Conservation (phyloP, 2,797 vertebrate species). For the Hafferia zeledoni region DNA sequence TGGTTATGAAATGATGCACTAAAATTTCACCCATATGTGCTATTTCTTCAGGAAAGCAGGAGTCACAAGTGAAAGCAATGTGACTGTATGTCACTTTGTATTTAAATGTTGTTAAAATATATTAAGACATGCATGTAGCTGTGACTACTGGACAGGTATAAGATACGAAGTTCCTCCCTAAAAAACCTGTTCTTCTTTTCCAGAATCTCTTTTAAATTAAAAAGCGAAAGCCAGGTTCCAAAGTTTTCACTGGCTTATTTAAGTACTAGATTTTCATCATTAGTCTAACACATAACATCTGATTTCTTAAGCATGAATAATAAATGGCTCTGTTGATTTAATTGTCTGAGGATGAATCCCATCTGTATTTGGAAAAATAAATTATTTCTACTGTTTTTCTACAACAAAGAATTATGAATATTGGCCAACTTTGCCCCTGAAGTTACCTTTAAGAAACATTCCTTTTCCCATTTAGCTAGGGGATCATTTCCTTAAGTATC, state of each 20-base stretch:
- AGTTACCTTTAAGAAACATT: constrained; percentile 13
- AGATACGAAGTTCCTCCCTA: not conserved
- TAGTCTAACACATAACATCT: not conserved
- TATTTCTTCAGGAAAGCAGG: not conserved
- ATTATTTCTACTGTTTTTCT: constrained; percentile 6
- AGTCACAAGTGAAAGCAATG: not conserved
- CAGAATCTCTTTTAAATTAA: not conserved
- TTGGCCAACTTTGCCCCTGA: not conserved
- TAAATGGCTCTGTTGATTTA: not conserved
- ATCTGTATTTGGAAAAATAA: not conserved
- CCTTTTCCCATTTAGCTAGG: not conserved
- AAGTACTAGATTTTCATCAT: constrained; percentile 14
- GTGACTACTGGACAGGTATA: not conserved
- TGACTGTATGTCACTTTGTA: not conserved
- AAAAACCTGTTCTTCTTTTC: not conserved
- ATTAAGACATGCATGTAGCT: not conserved
- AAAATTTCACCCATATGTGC: not conserved
- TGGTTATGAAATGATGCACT: not conserved
- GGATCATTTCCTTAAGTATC: not conserved
- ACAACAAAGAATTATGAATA: not conserved
- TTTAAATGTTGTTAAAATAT: not conserved
- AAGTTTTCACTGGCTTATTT: not conserved
- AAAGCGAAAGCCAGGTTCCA: not conserved
- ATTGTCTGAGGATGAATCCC: not conserved
- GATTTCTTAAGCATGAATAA: constrained; percentile 36